phyloP scores from a whole-genome alignment of 2,797 vertebrate genomes.

The Pseudochaenichthys georgianus region DNA sequence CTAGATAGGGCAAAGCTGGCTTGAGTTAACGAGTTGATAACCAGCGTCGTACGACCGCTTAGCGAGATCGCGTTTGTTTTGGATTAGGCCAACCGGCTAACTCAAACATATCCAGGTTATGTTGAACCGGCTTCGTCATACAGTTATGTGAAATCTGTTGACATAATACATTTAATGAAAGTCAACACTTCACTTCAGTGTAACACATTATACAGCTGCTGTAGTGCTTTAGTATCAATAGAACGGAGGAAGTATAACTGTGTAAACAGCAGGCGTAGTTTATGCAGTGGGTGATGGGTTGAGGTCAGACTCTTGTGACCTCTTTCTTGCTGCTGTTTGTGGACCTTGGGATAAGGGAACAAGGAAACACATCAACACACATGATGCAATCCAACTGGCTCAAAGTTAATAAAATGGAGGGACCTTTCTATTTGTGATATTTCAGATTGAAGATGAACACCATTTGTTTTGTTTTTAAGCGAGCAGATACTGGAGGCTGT shows the following conservation, averaged over 20 bases:
- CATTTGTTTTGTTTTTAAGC: neutral
- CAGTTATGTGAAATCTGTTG: too few species aligned
- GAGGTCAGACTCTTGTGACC: slow-evolving; percentile 35
- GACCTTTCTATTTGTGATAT: neutral
- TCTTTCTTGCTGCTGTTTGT: slow-evolving; percentile 15
- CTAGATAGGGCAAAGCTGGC: too few species aligned
- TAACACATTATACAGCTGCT: too few species aligned
- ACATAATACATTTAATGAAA: too few species aligned
- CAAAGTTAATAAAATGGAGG: neutral
- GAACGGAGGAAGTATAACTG: neutral
- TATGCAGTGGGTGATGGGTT: neutral
- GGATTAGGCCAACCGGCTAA: too few species aligned
- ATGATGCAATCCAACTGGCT: neutral
- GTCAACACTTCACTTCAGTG: too few species aligned
- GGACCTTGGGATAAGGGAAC: slow-evolving; percentile 18
- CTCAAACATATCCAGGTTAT: too few species aligned
- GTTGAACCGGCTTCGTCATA: too few species aligned
- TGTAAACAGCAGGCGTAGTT: slow-evolving; percentile 5
- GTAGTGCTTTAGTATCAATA: neutral
- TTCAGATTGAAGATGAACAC: slow-evolving; percentile 2
- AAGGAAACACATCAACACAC: neutral
- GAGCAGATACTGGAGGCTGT: neutral
- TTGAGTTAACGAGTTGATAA: too few species aligned
- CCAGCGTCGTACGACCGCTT: too few species aligned
- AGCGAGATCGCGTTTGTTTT: too few species aligned